Evolutionary conservation across 2,113 vertebrate genomes (phyloP).

Genomic region (Daubentonia madagascariensis): DNA sequence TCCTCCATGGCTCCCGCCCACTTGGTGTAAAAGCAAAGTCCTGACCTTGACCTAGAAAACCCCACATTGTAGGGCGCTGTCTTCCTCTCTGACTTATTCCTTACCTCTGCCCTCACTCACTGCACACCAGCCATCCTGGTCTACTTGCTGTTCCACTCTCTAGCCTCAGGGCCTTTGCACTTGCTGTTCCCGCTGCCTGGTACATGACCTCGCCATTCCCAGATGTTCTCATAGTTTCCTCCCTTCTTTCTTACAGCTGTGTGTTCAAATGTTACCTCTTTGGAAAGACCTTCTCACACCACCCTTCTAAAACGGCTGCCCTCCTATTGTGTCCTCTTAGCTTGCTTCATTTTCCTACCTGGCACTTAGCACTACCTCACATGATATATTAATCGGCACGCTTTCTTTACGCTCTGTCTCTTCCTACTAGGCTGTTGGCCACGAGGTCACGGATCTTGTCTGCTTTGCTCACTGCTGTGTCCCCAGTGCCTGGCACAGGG

Average conservation of each 20-base stretch:
- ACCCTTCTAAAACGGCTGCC: not conserved
- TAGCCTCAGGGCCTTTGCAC: not conserved
- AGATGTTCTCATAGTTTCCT: not conserved
- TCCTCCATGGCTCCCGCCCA: not conserved
- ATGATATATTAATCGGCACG: accelerated
- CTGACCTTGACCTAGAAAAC: not conserved
- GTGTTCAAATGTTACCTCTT: not conserved
- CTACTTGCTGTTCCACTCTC: not conserved
- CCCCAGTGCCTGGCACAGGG: not conserved
- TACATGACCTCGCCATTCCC: accelerated
- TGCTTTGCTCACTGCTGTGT: not conserved
- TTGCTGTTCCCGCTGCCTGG: not conserved
- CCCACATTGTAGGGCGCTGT: not conserved
- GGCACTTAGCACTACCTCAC: not conserved
- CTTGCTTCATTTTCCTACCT: not conserved
- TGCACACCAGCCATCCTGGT: not conserved
- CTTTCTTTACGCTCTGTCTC: not conserved
- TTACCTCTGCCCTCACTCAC: not conserved
- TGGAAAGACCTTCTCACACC: not conserved
- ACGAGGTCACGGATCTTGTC: not conserved
- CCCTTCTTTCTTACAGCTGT: not conserved
- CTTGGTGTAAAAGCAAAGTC: not conserved
- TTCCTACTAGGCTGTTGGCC: not conserved
- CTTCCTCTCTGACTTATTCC: not conserved
- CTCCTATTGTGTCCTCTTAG: accelerated